A percentile compares a stretch with the other conserved stretches of the same genome.
Conservation (phyloP, 2,797 vertebrate species). For the Basileuterus tristriatus region DNA sequence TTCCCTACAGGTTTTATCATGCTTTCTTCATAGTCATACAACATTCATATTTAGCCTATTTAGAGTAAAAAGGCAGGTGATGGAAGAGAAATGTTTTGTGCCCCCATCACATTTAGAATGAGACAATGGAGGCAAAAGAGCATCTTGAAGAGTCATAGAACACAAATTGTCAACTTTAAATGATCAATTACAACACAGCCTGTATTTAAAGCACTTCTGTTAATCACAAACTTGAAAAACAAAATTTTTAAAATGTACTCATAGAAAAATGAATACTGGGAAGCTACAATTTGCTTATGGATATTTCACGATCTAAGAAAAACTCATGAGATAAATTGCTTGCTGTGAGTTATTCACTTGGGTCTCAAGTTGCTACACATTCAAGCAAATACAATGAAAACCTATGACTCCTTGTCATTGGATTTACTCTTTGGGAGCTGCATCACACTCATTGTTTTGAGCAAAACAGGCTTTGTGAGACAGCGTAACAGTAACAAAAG, state of each 20-base stretch:
- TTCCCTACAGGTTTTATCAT: background rate
- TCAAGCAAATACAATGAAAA: slow-evolving; percentile 22
- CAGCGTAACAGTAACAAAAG: background rate
- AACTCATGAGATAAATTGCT: slow-evolving; percentile 1
- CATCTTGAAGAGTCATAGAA: background rate
- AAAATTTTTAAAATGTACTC: background rate
- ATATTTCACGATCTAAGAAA: slow-evolving; percentile 8
- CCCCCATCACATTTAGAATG: background rate
- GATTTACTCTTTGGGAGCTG: background rate
- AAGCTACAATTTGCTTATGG: background rate
- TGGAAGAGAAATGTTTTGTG: background rate
- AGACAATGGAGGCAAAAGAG: background rate
- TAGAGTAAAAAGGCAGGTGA: background rate
- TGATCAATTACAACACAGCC: background rate
- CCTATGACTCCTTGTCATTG: background rate
- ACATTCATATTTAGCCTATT: background rate
- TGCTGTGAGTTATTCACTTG: slow-evolving; percentile 15
- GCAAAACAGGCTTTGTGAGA: background rate
- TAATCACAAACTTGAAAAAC: background rate
- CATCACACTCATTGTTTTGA: background rate
- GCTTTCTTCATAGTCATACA: background rate
- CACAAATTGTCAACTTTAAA: background rate
- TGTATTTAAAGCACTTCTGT: background rate
- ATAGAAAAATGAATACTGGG: background rate
- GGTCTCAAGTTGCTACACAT: slow-evolving; percentile 8